Base-by-base conservation (phyloP, 2,113 vertebrate species). In the Vulpes ferrilata region DNA sequence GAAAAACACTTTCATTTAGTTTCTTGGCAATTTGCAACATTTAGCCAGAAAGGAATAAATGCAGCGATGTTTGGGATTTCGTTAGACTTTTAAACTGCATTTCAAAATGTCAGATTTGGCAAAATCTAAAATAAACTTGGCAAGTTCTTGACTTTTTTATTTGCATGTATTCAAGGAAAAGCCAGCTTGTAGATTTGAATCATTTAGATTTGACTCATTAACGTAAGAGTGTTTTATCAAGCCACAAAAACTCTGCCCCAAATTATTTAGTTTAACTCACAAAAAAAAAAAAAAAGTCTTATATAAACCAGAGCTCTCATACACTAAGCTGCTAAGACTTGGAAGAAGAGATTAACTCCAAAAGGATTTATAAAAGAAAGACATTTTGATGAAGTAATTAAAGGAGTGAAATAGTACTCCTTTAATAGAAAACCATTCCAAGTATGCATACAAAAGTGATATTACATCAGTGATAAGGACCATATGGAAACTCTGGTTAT, bases 181-280 rank as follows among this genome's bases (percentile, higher is more conserved):
- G 35, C 88, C 92, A 97, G 80, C 88, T 97, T 98, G 80, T 83
- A 95, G 71, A 96, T 94, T 16, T 97, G 76, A 96, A 97, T 97
- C 95, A 93, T 90, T 96, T 90, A 96, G 69, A 98, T 95, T 82
- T 93, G 93, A 96, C 87, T 97, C 96, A 96, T 98, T 97, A 97
- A 98, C 96, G 94, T 94, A 96, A 57, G 51, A 53, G 48, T 55
- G n/a, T 90, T 97, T 95, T 94, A 96, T 85, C 69, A 90, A 95
- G 84, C 30, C 88, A 96, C 69, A 90, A 90, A 97, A 97, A 92
- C 82, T 92, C 81, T 74, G 83, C 27, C 92, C 92, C 92, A 96
- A 96, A 97, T 95, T 89, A 97, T 83, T 95, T 81, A 86, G 57
- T 93, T 93, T 95, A 96, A 97, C 93, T 95, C 59, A 92, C 53